Evolutionary conservation across 2,113 vertebrate genomes (phyloP).

Genomic region (Ceyx margarethae): DNA sequence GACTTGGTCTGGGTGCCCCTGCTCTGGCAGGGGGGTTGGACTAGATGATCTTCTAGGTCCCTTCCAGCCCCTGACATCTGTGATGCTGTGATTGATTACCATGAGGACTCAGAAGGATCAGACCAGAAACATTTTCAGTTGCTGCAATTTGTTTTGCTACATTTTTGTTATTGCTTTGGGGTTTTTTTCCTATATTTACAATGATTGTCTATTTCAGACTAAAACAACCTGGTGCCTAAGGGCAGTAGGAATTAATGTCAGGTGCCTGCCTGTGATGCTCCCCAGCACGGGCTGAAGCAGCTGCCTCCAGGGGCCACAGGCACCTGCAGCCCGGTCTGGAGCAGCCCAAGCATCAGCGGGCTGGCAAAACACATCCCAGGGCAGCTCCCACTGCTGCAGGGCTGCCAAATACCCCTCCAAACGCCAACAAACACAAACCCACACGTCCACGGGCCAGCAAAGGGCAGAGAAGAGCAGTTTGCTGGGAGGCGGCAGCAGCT

Average conservation of each 20-base stretch:
- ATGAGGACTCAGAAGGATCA: fast-evolving
- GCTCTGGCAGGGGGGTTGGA: too few relatives aligned
- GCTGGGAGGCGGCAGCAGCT: conserved; percentile 61
- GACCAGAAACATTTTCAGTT: neutral
- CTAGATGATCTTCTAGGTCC: too few relatives aligned
- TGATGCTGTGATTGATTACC: too few relatives aligned
- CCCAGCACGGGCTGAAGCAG: fast-evolving
- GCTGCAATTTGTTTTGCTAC: neutral
- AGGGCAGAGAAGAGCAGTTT: conserved; percentile 61
- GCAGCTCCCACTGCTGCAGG: neutral
- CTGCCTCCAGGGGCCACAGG: fast-evolving
- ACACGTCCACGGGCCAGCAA: conserved; percentile 15
- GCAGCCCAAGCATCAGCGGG: fast-evolving
- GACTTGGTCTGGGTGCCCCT: too few relatives aligned
- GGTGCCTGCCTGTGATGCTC: fast-evolving
- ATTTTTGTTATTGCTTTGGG: too few relatives aligned
- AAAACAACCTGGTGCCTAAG: fast-evolving
- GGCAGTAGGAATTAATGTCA: too few relatives aligned
- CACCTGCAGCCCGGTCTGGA: neutral
- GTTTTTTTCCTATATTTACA: neutral
- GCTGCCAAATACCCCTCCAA: neutral
- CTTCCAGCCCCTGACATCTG: too few relatives aligned
- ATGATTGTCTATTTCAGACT: too few relatives aligned
- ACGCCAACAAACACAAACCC: too few relatives aligned
- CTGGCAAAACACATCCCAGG: fast-evolving